Base-by-base conservation (phyloP, 2,888 invertebrate species). In the Drosophila barbarae region DNA sequence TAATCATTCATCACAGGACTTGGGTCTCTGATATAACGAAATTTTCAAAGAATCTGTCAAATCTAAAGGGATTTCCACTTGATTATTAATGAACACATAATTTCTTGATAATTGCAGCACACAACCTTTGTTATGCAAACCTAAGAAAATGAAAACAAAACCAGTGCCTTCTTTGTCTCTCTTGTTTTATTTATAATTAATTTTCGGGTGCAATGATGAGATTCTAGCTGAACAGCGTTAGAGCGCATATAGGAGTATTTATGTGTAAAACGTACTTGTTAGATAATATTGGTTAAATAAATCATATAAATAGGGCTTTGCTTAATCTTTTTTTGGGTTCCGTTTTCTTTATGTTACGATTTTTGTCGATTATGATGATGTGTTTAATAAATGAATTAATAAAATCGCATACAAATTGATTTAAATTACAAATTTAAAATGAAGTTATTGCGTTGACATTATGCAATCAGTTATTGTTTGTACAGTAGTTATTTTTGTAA, bases 381-480 rank as follows among this genome's bases (percentile, higher is more conserved):
- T 10, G 12, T 12, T 15, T 15, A 15, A 46, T n/a, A 23, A 38
- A 9, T 26, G 35, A 30, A 10, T n/a, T 52, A 34, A 56, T 50
- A 61, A 49, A 65, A 51, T 46, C 46, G 46, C 56, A 34, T 66
- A 52, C 57, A 47, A 50, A 34, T 15, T 23, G 26, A 39, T 46
- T 26, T 47, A 10, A 39, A 13, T 63, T 50, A 66, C 66, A 65
- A 34, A 35, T 56, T 65, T 65, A 66, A 66, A 66, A 66, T 54
- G 34, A 50, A 66, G 38, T 65, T 50, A 38, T 9, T 59, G 13
- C 8, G 18, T 39, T 44, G 28, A 35, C 35, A 9, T 41, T 61
- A 46, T 60, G 54, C 47, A 49, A 32, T 50, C 49, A 15, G 30
- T 36, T 21, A 21, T 39, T 15, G 12, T 18, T 8, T 47, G 12